A percentile compares a stretch with the other conserved stretches of the same genome.
Conservation (phyloP, 2,113 vertebrate genomes). For the Irena cyanogastra region DNA sequence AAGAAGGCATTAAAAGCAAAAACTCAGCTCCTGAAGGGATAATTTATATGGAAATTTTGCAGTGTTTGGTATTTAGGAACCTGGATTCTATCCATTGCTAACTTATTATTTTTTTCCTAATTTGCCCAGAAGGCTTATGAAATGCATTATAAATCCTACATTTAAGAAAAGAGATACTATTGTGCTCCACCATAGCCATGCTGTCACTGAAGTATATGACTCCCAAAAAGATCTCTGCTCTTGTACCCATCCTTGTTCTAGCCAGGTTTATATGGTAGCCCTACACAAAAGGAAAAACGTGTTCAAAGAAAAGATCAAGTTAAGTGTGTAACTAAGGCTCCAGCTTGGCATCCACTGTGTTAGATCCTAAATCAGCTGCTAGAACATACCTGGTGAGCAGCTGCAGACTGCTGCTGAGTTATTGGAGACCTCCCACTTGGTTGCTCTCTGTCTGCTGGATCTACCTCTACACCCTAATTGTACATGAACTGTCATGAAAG, state of each 20-base stretch:
- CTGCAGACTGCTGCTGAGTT: constrained; percentile 1
- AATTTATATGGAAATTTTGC: constrained; percentile 78
- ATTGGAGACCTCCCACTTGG: constrained; percentile 49
- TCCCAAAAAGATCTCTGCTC: neutral
- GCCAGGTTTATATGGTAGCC: neutral
- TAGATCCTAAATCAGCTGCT: constrained; percentile 13
- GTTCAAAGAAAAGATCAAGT: constrained; percentile 23
- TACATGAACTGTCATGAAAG: constrained; percentile 29
- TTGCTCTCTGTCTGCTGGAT: neutral
- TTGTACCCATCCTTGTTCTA: neutral
- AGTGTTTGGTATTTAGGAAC: constrained; percentile 61
- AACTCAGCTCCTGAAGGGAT: constrained; percentile 68
- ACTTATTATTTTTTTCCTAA: constrained; percentile 59
- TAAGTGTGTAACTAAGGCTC: neutral
- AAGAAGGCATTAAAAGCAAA: constrained; percentile 74
- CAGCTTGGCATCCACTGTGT: neutral
- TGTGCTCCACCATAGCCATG: neutral
- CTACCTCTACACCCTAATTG: neutral
- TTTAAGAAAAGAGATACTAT: neutral
- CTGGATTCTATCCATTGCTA: constrained; percentile 65
- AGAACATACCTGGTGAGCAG: constrained; percentile 44
- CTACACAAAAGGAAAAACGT: neutral
- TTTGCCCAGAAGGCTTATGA: constrained; percentile 66
- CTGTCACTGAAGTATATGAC: neutral
- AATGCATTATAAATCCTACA: constrained; percentile 44